phyloP scores from a whole-genome alignment of 2,797 vertebrate species.

The Gambusia yucatana region DNA sequence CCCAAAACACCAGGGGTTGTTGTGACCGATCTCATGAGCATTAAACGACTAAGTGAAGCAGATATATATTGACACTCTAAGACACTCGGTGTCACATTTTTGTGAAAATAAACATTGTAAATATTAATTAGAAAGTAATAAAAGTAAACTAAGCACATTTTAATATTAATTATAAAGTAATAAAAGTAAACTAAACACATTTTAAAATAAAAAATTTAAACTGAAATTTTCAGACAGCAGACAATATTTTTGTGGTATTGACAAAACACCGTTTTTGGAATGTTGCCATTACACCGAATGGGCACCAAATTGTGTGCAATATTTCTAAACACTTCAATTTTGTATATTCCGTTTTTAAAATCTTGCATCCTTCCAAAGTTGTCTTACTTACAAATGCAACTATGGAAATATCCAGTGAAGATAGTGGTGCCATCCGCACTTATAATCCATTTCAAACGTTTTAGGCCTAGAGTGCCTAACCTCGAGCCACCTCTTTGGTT shows the following conservation, averaged over 20 bases:
- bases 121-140: background rate
- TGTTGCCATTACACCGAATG: background rate
- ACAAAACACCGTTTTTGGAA: background rate
- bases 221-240: background rate
- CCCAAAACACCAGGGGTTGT: conserved; percentile 18
- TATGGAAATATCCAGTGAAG: background rate
- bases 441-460: background rate
- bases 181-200: background rate
- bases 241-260: background rate
- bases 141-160: background rate
- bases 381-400: background rate
- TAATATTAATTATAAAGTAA: background rate
- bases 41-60: background rate
- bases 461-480: background rate
- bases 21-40: background rate
- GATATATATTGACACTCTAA: background rate
- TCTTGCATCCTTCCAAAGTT: background rate
- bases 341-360: background rate
- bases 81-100: background rate
- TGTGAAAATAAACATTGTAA: background rate
- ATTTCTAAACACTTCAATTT: background rate
- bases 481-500: background rate
- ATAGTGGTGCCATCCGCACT: background rate
- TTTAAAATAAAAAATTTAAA: background rate
- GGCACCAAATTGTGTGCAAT: background rate